Conservation (phyloP, 2,113 vertebrate species). For the Collichthys lucidus region DNA sequence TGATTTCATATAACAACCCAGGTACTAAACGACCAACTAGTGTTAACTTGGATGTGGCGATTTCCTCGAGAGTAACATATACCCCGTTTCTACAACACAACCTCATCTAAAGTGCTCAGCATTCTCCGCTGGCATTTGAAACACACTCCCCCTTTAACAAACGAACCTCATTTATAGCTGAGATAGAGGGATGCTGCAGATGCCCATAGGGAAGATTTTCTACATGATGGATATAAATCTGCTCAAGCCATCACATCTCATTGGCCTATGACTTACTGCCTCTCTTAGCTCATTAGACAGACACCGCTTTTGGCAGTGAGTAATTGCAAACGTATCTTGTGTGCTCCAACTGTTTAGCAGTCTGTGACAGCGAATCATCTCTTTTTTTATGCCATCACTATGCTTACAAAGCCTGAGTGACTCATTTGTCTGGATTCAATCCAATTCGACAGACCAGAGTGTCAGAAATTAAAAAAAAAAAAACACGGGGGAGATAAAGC, state of each 20-base stretch:
- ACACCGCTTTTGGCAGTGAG: slow-evolving; percentile 52
- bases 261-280: slow-evolving; percentile 63
- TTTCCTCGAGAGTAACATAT: background rate
- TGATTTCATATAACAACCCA: background rate
- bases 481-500: background rate
- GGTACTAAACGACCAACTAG: background rate
- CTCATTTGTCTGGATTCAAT: slow-evolving; percentile 25
- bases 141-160: slow-evolving; percentile 53
- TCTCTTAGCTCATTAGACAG: slow-evolving; percentile 71
- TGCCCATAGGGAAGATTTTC: slow-evolving; percentile 57
- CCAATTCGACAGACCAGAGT: background rate
- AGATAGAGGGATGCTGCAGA: slow-evolving; percentile 40
- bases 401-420: slow-evolving; percentile 15
- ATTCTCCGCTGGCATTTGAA: slow-evolving; percentile 43
- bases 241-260: slow-evolving; percentile 64
- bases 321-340: slow-evolving; percentile 54
- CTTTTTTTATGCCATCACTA: slow-evolving; percentile 1
- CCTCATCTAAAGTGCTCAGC: slow-evolving; percentile 34
- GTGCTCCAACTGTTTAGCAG: slow-evolving; percentile 45
- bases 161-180: slow-evolving; percentile 59
- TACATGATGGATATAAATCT: slow-evolving; percentile 72
- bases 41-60: background rate
- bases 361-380: slow-evolving; percentile 47
- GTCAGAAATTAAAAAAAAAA: background rate
- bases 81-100: background rate